Evolutionary conservation across 2,113 vertebrate species (phyloP), one percentile per base, ranked within the genome.

Genomic region (Hippocampus guttulatus): DNA sequence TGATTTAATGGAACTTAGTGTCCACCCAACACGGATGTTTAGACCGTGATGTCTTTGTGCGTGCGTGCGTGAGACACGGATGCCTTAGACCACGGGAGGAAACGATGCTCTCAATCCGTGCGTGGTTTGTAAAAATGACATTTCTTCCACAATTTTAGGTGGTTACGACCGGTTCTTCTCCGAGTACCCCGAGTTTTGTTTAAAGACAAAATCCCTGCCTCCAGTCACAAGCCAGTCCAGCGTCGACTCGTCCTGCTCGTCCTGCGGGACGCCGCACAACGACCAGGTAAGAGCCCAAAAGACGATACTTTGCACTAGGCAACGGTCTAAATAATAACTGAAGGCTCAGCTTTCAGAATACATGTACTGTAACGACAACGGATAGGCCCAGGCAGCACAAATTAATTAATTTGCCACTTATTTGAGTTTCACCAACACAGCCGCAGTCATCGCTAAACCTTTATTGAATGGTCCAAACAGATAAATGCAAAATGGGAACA

Each of bases 201-300:
- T 92, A 45, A 92, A 91, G 82, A 92, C 87, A 76, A 93, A 91
- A 80, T 80, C 88, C 52, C 65, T 92, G 74, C 87, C 95, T 63
- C 73, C 93, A 90, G 76, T 92, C 89, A 71, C 81, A 85, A 72
- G 92, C 91, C 87, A 95, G 93, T 76, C 91, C 87, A 85, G 92
- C 84, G 8, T 94, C 1, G 95, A 94, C 88, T 93, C 94, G 2
- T 89, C 93, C 41, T 98, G 95, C 87, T 95, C 93, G 60, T 97
- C 95, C n/a, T 98, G 96, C 77, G 94, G 94, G 27, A 98, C 96
- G 8, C 97, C 96, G 0, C 94, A 96, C 41, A 94, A 96, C 5
- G 96, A 99, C 74, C 96, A 98, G 96, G 97, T 99, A 84, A 81
- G 38, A 60, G 15, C 7, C 61, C 51, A 7, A 15, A 23, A 11